Evolutionary conservation across 2,888 invertebrate genomes (phyloP).

Genomic region (Drosophila flavopinicola): DNA sequence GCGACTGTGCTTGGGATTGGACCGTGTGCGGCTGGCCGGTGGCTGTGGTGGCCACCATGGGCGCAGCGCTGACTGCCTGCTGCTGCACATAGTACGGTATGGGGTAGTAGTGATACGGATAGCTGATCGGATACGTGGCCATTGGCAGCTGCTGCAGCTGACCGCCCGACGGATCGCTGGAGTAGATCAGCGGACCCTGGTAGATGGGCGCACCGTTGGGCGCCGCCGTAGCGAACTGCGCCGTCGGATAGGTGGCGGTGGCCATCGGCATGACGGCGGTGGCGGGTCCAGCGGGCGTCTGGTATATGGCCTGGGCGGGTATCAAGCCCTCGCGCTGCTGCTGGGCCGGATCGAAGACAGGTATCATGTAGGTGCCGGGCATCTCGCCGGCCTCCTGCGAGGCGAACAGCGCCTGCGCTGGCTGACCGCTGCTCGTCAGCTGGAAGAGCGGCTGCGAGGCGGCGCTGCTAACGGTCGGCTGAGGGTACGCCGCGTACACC

Average conservation of each 20-base stretch:
- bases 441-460: slow-evolving; percentile 68
- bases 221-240: slow-evolving; percentile 80
- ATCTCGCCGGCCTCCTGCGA: slow-evolving; percentile 81
- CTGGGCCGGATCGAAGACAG: slow-evolving; percentile 83
- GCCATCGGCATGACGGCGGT: slow-evolving; percentile 83
- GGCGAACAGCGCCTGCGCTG: slow-evolving; percentile 59
- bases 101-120: slow-evolving; percentile 84
- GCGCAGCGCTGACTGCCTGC: slow-evolving; percentile 80
- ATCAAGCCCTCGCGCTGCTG: slow-evolving; percentile 81
- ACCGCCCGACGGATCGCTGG: slow-evolving; percentile 82
- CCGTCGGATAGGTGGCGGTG: slow-evolving; percentile 81
- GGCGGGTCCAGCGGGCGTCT: slow-evolving; percentile 74
- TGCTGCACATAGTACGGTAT: slow-evolving; percentile 84
- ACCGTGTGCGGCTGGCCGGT: slow-evolving; percentile 49
- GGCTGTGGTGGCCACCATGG: slow-evolving; percentile 74
- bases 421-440: slow-evolving; percentile 63
- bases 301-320: slow-evolving; percentile 82
- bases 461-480: slow-evolving; percentile 72
- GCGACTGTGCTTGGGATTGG: slow-evolving; percentile 24
- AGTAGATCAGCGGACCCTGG: slow-evolving; percentile 84
- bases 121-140: slow-evolving; percentile 83
- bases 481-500: slow-evolving; percentile 84
- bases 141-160: slow-evolving; percentile 84
- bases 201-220: slow-evolving; percentile 82
- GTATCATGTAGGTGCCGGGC: slow-evolving; percentile 84